Evolutionary conservation across 2,113 vertebrate genomes (phyloP).

Genomic region (Mionectes macconnelli): DNA sequence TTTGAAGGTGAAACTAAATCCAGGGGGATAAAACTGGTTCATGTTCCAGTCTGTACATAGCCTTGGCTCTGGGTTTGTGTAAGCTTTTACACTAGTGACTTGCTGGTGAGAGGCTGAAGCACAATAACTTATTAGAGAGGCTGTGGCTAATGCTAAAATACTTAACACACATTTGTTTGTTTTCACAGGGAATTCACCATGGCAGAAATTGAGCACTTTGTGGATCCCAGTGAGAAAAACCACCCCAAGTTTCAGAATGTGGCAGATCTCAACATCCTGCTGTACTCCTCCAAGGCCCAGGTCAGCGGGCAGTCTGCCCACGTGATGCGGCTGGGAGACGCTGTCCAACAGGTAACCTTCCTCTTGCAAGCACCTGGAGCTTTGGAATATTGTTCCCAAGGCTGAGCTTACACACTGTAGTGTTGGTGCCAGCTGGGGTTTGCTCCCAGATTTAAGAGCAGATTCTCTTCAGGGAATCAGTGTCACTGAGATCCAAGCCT

Average conservation of each 20-base stretch:
- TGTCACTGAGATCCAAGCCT: neutral
- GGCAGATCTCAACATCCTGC: slow-evolving; percentile 83
- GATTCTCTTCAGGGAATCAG: neutral
- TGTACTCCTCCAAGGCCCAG: slow-evolving; percentile 96
- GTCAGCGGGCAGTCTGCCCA: slow-evolving; percentile 94
- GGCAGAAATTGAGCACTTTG: slow-evolving; percentile 99
- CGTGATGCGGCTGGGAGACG: slow-evolving; percentile 89
- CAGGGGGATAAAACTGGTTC: neutral
- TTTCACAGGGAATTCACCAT: slow-evolving; percentile 93
- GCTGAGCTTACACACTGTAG: neutral
- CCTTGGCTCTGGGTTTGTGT: neutral
- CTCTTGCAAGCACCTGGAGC: neutral
- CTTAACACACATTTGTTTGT: fast-evolving
- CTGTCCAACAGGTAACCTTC: slow-evolving; percentile 87
- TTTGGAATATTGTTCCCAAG: fast-evolving
- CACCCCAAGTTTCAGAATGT: slow-evolving; percentile 92
- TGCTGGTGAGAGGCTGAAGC: neutral
- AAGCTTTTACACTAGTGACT: neutral
- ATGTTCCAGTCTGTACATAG: neutral
- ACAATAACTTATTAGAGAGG: neutral
- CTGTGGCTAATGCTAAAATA: neutral
- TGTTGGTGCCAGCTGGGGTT: neutral
- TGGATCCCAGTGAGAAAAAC: slow-evolving; percentile 92
- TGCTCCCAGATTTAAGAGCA: neutral
- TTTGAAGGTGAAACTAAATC: neutral